Base-by-base conservation (phyloP, 2,888 invertebrate species). In the Myopa tessellatipennis region DNA sequence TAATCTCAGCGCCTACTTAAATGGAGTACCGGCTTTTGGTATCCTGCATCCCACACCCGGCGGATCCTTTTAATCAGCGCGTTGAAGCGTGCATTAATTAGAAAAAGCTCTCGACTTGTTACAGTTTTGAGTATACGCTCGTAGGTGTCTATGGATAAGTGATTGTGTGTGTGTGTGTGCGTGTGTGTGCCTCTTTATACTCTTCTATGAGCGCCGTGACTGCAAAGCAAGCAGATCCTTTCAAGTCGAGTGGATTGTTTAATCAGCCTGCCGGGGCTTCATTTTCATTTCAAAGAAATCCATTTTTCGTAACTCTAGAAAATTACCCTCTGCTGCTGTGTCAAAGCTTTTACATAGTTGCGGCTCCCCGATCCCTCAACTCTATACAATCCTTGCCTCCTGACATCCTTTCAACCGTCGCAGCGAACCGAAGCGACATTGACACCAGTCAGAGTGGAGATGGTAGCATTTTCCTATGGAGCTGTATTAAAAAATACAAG, bases 21-120 rank as follows among this genome's bases (percentile, higher is more conserved):
- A 63, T 12, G 16, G 18, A 16, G 8, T 3, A 45, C 12, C 18
- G 5, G 3, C 52, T 18, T 18, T 45, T 16, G 14, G 12, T 40
- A 68, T 45, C n/a, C 68, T 6, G 26, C 36, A 16, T 52, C 26
- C 26, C 52, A 4, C 16, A 8, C 8, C 4, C 52, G n/a, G 55
- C 34, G 70, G n/a, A 73, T 73, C 73, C 68, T 75, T 75, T 60
- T 75, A 75, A 75, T 75, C 75, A 75, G 68, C 75, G 75, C 75
- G 74, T 74, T 55, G 74, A 74, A 65, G 65, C 74, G 36, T 60
- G 68, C 75, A 75, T 68, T 75, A 68, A 75, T 68, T 67, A 75
- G 68, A 68, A 68, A 75, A 58, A 58, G 68, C 58, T 75, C 34
- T 18, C 68, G 45, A 70, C 55, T 70, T 45, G 61, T 61, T 45